Base-by-base conservation (phyloP, 2,797 vertebrate genomes). In the Gouania willdenowi region DNA sequence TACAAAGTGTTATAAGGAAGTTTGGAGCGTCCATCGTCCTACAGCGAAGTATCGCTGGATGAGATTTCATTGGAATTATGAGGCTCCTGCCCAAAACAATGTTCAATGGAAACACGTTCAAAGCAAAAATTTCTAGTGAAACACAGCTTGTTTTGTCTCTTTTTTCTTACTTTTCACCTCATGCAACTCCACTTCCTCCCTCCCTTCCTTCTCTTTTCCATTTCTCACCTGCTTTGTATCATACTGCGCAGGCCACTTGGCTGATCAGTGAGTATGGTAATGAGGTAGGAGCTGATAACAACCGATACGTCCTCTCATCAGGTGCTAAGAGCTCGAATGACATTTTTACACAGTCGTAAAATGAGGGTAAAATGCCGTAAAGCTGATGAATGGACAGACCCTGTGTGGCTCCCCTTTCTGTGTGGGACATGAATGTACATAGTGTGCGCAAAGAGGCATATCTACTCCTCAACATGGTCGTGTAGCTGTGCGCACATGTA, bases 201-300 rank as follows among this genome's bases (percentile, higher is more conserved):
- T 11, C 20, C 23, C 19, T 5, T 26, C 20, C 4, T 10, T 11
- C 33, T 13, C 10, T 17, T 88, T 85, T 79, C 85, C 82, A 86
- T 79, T 29, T 44, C 26, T 1, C 80, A 88, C 84, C 86, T 84
- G 87, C 86, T 35, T 66, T 40, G 42, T 66, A 76, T 82, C 60
- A 43, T 71, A 65, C 65, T 47, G 31, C 36, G 56, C 67, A 67
- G 26, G 74, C 63, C 56, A 41, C 64, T 73, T 56, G 65, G 57
- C 63, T 41, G 16, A 54, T 72, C 12, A 45, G 45, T 15, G 31
- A 38, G 64, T 51, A 73, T 74, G 60, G 31, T 73, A 74, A 88
- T 89, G 80, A 85, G 82, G 86, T 4, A 14, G 18, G 37, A 86
- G 83, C 76, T 73, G 87, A 91, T 81, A 85, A 90, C 88, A 86